These are phyloP conservation scores for Drosophila ambigua DNA, from an alignment of 1,140 invertebrate genomes.

Conservation along the genomic window DNA sequence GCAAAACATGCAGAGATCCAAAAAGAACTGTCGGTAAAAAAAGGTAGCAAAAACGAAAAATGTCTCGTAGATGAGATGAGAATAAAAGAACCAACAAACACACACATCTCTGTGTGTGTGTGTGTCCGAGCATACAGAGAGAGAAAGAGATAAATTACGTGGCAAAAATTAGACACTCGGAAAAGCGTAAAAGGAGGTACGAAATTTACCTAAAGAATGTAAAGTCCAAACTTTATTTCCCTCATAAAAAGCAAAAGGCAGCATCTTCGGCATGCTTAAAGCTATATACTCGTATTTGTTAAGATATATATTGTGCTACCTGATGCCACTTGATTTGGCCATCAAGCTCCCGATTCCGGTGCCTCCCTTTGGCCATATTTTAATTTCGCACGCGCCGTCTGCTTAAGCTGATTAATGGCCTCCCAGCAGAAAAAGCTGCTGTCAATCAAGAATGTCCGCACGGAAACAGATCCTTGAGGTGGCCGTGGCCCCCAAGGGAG, in stretches of 20 bases:
- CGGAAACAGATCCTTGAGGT: slow-evolving; percentile 4
- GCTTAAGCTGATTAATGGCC: slow-evolving; percentile 67
- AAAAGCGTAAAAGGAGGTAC: slow-evolving; percentile 4
- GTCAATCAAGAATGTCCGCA: slow-evolving; percentile 54
- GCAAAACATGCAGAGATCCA: too few species aligned
- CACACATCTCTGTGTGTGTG: background rate
- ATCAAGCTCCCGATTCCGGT: too few species aligned
- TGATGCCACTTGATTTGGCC: slow-evolving; percentile 50
- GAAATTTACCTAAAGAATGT: slow-evolving; percentile 21
- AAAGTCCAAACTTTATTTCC: too few species aligned
- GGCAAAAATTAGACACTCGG: slow-evolving; percentile 14
- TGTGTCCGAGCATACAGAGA: background rate
- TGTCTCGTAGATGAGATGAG: slow-evolving; percentile 2
- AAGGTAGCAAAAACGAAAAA: slow-evolving; percentile 22
- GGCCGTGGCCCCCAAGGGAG: background rate
- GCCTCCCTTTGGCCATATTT: slow-evolving; percentile 41
- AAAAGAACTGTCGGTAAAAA: too few species aligned
- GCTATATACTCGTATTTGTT: too few species aligned
- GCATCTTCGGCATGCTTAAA: background rate
- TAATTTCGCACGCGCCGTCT: slow-evolving; percentile 67
- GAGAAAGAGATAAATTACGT: slow-evolving; percentile 45
- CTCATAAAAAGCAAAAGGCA: background rate
- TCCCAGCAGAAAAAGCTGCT: slow-evolving; percentile 54
- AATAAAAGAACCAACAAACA: slow-evolving; percentile 51
- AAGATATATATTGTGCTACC: slow-evolving; percentile 13